Evolutionary conservation across 2,797 vertebrate genomes (phyloP).

Genomic region (Todus mexicanus): DNA sequence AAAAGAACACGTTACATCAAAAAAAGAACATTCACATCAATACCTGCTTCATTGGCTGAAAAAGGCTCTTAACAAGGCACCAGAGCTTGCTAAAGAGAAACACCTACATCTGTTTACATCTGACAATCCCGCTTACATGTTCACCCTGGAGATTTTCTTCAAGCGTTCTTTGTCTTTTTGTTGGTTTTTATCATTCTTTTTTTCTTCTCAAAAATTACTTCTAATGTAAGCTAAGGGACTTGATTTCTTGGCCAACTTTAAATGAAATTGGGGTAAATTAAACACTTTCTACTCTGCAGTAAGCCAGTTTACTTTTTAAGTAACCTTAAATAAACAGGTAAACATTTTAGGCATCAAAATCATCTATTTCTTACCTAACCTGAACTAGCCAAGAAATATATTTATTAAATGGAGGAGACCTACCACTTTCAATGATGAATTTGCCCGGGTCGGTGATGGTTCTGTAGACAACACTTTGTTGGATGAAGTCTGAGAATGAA

Average conservation of each 20-base stretch:
- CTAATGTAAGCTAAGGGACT: background rate
- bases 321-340: background rate
- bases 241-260: background rate
- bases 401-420: background rate
- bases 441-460: slow-evolving; percentile 39
- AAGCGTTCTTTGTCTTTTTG: background rate
- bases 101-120: background rate
- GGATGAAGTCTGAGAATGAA: slow-evolving; percentile 71
- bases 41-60: background rate
- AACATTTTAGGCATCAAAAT: background rate
- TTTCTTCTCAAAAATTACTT: background rate
- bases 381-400: background rate
- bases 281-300: background rate
- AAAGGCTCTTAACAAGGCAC: background rate
- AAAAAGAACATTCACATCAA: background rate
- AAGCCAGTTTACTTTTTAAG: background rate
- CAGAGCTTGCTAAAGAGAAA: background rate
- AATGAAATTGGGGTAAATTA: background rate
- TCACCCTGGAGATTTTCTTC: background rate
- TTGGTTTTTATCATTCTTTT: background rate
- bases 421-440: slow-evolving; percentile 73
- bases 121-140: background rate
- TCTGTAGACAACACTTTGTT: slow-evolving; percentile 74
- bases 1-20: background rate
- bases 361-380: too few species aligned